Evolutionary conservation across 2,888 invertebrate genomes (phyloP).

Genomic region (Globia sparganii): DNA sequence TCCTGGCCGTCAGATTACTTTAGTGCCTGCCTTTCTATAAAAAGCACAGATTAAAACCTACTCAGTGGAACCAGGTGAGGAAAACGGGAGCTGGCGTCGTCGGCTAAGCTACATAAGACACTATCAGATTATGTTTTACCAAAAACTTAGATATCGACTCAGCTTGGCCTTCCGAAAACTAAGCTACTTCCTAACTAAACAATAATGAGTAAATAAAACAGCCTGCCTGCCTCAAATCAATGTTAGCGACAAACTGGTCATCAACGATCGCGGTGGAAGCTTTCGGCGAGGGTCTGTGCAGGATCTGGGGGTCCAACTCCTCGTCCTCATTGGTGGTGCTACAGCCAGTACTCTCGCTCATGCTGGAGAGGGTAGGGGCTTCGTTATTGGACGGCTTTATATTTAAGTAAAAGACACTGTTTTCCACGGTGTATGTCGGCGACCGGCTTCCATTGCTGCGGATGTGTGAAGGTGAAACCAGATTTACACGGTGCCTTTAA

Average conservation of each 20-base stretch:
- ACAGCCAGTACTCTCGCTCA: slow-evolving; percentile 80
- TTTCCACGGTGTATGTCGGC: slow-evolving; percentile 19
- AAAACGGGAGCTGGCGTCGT: background rate
- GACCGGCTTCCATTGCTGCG: slow-evolving; percentile 37
- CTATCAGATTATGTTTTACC: background rate
- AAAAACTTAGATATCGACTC: background rate
- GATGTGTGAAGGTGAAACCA: slow-evolving; percentile 4
- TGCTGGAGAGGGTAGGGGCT: slow-evolving; percentile 66
- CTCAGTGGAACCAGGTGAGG: background rate
- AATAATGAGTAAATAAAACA: slow-evolving; percentile 2
- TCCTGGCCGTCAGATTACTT: background rate
- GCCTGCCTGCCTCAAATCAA: slow-evolving; percentile 79
- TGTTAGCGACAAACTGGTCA: slow-evolving; percentile 81
- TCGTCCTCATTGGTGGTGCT: slow-evolving; percentile 75
- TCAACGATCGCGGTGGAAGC: slow-evolving; percentile 75
- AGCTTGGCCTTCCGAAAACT: background rate
- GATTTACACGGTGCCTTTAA: background rate
- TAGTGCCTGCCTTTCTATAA: background rate
- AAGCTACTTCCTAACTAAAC: slow-evolving; percentile 47
- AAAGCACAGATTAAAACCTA: background rate
- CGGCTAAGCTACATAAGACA: background rate
- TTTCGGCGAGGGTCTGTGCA: slow-evolving; percentile 46
- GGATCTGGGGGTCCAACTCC: slow-evolving; percentile 65
- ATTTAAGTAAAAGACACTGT: slow-evolving; percentile 53
- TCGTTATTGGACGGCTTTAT: slow-evolving; percentile 39